These are phyloP conservation scores for Aplodontia rufa DNA, from an alignment of 2,113 vertebrate genomes.

Conservation along the genomic window DNA sequence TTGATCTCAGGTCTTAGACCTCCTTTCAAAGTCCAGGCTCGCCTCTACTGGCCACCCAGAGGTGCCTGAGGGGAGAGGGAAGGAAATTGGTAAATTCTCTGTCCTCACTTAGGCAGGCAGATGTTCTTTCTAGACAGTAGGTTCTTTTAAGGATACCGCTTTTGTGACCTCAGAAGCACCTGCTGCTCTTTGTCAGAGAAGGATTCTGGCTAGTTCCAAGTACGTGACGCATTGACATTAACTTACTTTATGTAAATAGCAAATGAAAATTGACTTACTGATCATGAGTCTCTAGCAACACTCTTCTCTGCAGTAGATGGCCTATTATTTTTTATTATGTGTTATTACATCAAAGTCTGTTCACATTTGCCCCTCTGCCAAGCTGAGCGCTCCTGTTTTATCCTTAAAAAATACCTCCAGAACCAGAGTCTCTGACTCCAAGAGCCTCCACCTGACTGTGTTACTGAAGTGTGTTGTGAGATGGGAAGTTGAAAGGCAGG, in stretches of 20 bases:
- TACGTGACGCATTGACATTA: neutral
- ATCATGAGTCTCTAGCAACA: neutral
- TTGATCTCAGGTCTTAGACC: neutral
- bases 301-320: neutral
- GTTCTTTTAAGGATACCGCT: rapidly evolving
- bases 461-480: neutral
- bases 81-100: neutral
- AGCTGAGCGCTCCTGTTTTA: neutral
- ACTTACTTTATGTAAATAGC: neutral
- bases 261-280: neutral
- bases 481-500: neutral
- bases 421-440: neutral
- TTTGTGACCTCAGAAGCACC: neutral
- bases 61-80: too few relatives aligned
- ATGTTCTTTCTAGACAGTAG: neutral
- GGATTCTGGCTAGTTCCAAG: neutral
- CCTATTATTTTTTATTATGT: neutral
- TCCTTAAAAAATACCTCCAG: neutral
- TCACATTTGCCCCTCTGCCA: neutral
- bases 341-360: neutral
- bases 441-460: neutral
- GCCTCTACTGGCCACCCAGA: neutral
- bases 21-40: neutral
- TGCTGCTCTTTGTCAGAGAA: neutral
- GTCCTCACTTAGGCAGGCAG: neutral